Evolutionary conservation across 2,888 invertebrate species (phyloP).

Genomic region (Baccha elongata): DNA sequence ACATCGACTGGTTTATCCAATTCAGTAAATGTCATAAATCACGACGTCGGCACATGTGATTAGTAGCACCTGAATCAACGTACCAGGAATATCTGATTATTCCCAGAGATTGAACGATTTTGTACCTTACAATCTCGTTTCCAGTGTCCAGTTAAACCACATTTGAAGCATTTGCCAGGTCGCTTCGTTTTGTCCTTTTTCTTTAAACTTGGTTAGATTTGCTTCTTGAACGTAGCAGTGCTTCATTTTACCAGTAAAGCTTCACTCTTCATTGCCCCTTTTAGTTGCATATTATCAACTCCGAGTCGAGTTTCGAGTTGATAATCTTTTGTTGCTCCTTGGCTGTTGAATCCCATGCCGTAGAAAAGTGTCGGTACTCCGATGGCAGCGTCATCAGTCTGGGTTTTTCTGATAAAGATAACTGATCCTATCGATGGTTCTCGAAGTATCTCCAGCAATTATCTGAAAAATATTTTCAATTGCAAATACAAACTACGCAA

Average conservation of each 20-base stretch:
- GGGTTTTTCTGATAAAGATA: neutral
- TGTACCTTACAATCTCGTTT: neutral
- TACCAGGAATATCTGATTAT: conserved; percentile 29
- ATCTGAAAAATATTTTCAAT: no score
- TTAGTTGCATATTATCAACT: neutral
- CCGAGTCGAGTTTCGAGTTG: neutral
- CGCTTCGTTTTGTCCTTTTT: neutral
- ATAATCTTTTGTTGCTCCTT: neutral
- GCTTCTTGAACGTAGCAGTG: neutral
- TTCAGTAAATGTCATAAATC: conserved; percentile 27
- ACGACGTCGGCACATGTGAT: conserved; percentile 37
- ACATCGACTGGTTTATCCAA: no score
- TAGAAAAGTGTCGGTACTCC: conserved; percentile 3
- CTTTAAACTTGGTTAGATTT: neutral
- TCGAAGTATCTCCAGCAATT: no score
- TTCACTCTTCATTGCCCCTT: no score
- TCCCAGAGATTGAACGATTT: conserved; percentile 19
- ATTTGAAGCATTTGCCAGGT: no score
- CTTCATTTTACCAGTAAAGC: neutral
- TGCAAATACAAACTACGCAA: no score
- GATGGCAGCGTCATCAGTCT: neutral
- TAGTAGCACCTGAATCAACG: conserved; percentile 45
- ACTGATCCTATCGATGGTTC: no score
- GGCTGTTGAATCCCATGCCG: no score
- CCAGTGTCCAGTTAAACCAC: no score